Base-by-base conservation (phyloP, 2,113 vertebrate species). In the Ceuthmochares aereus region DNA sequence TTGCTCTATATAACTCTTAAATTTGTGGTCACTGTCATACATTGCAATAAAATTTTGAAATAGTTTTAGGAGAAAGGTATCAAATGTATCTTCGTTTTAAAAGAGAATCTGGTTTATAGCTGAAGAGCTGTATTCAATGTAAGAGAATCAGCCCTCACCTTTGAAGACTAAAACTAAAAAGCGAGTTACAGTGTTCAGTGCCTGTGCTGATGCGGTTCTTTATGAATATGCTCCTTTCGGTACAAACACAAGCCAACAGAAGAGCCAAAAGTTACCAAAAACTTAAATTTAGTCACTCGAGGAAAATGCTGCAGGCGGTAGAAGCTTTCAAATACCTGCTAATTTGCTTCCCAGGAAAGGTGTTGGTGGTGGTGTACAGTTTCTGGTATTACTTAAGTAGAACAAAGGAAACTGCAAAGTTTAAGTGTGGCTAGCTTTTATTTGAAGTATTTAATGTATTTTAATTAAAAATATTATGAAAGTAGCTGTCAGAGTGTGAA, bases 381-480 rank as follows among this genome's bases (percentile, higher is more conserved):
- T 81, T 27, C 37, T 91, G 73, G 3, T 67, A 10, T 63, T 69
- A 2, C 54, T 36, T 2, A 27, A 60, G 34, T 34, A 81, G 60
- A 86, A 91, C 47, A 90, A 85, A 84, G 56, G 40, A n/a, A 72
- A 40, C 23, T 40, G 58, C 26, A 25, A 25, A 74, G 86, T 60
- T 76, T 62, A 73, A 43, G 37, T 58, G 59, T 86, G 77, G 73
- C 45, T 77, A 74, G 20, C 47, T 81, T 81, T 56, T 32, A 84
- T 84, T 82, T 84, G 42, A 93, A 84, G 64, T 56, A 70, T 52
- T 89, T 55, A 56, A 68, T 55, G 29, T 54, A 74, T 72, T 90
- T 56, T 89, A 94, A 91, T 95, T 81, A 93, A 92, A 91, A 89
- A 70, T 70, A 55, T 59, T 66, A 56, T 47, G 27, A 67, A 92